Evolutionary conservation across 2,888 invertebrate species (phyloP), one percentile per base, ranked within the genome.

Genomic region (Dugesia japonica): DNA sequence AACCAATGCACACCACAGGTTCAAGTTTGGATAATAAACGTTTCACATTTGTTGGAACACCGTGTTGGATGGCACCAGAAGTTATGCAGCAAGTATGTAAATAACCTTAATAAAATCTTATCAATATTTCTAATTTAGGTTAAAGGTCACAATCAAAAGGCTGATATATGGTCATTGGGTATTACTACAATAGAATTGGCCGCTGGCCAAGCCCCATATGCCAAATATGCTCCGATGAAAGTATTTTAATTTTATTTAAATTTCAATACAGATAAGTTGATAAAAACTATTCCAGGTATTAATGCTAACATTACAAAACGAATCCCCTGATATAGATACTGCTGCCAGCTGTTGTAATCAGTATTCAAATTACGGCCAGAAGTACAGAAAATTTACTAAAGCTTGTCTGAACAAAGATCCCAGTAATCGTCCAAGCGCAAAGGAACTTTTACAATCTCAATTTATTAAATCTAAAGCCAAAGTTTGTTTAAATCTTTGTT

Each of bases 41-140:
- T 42, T 94, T 97, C 84, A 95, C 95, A 0, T 98, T 98, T 86
- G 97, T 98, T 0, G 98, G 98, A 15, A 97, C 97, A 0, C 95
- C 95, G 0, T 97, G 95, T 83, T 98, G 95, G 95, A 95, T 95
- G 95, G 95, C 97, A 0, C 97, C 97, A 0, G 97, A 98, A 87
- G 97, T 98, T 80, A 97, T 97, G 95, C 74, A 73, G 33, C 74
- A 73, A 38, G 74, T 73, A 31, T 23, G 7, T 33, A 23, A 33
- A 17, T n/a, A 1, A 23, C 1, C 28, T 71, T 9, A 71, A 71
- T 9, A 23, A 13, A 15, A 23, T 71, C 7, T 20, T 26, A 23
- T 26, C 7, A 26, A 13, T 71, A 20, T 71, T 23, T 15, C 26
- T 28, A 17, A n/a, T 31, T 1, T 38, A 73, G 74, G 74, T 38